Conservation (phyloP, 2,797 vertebrate genomes). For the Gallinago nigripennis region DNA sequence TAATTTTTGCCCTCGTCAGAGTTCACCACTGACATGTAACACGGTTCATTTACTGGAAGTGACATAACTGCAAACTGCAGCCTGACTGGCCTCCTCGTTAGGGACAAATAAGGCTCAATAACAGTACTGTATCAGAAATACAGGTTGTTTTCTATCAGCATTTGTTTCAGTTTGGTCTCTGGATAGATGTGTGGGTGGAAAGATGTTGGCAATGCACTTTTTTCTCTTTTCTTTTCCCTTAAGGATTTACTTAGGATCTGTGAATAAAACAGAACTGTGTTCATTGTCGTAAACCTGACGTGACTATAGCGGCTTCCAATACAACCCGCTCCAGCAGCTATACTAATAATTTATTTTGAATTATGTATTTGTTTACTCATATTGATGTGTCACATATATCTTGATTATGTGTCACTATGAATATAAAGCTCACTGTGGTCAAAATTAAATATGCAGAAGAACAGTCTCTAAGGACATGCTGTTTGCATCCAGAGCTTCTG, state of each 20-base stretch:
- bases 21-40: neutral
- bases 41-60: neutral
- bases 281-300: conserved; percentile 14
- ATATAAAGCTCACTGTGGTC: conserved; percentile 39
- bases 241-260: conserved; percentile 6
- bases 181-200: neutral
- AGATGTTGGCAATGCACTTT: neutral
- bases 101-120: neutral
- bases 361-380: conserved; percentile 62
- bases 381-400: conserved; percentile 22
- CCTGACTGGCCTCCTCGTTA: neutral
- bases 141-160: neutral
- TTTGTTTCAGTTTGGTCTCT: neutral
- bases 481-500: neutral
- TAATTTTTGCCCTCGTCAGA: neutral
- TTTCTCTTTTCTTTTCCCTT: neutral
- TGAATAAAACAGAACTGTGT: conserved; percentile 19
- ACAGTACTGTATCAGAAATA: neutral
- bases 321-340: neutral
- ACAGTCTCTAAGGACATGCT: neutral
- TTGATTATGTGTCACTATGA: conserved; percentile 35
- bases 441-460: neutral
- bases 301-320: neutral
- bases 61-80: neutral
- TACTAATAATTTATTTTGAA: conserved; percentile 56